Conservation (phyloP, 2,113 vertebrate genomes). For the Phodopus roborovskii region DNA sequence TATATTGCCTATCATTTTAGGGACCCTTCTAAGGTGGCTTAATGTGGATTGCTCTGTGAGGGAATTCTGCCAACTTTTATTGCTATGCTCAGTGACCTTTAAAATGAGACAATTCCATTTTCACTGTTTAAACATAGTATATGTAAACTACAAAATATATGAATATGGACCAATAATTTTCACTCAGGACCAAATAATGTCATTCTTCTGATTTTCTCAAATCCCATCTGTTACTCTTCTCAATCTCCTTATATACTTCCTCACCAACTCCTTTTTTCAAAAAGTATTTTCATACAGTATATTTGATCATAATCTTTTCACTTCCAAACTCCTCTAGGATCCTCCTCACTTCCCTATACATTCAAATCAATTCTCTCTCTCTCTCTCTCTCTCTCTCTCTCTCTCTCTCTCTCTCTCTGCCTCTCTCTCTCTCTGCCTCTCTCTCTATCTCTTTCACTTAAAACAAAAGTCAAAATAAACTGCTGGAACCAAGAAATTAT, state of each 20-base stretch:
- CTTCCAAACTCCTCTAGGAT: background rate
- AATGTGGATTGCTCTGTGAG: background rate
- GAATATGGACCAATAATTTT: background rate
- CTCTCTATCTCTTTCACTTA: background rate
- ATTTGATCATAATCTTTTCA: background rate
- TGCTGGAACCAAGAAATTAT: background rate
- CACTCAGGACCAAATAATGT: background rate
- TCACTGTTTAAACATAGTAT: background rate
- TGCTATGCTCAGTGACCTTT: background rate
- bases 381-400: too few relatives aligned
- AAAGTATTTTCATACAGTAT: background rate
- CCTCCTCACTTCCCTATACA: fast-evolving
- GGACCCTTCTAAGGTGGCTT: background rate
- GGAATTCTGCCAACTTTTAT: background rate
- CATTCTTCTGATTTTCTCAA: background rate
- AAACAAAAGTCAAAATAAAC: background rate
- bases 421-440: background rate
- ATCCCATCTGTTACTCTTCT: background rate
- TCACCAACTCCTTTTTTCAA: background rate
- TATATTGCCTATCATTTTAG: background rate
- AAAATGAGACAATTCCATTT: background rate
- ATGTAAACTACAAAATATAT: background rate
- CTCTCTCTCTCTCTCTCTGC: background rate
- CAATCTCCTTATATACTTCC: background rate
- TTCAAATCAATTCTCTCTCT: background rate